Evolutionary conservation across 2,888 invertebrate genomes (phyloP).

Genomic region (Patella depressa): DNA sequence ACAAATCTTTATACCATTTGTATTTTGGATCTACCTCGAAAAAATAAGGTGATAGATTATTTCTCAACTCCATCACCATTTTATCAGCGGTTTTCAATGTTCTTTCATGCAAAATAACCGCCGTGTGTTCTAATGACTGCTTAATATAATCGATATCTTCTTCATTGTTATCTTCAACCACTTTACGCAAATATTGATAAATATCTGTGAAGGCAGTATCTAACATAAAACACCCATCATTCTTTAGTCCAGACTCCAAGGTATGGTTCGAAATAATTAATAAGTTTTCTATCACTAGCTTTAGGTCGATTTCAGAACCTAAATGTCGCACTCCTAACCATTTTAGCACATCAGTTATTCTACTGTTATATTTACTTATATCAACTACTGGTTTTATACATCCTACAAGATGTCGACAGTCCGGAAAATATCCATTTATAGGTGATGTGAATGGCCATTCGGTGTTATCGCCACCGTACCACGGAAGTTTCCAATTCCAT

Average conservation of each 20-base stretch:
- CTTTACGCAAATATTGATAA: neutral
- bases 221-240: neutral
- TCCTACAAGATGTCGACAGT: neutral
- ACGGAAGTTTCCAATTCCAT: neutral
- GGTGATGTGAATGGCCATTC: neutral
- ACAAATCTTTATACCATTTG: neutral
- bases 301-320: neutral
- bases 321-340: neutral
- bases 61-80: neutral
- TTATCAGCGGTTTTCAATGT: neutral
- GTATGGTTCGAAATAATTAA: neutral
- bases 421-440: neutral
- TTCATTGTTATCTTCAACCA: neutral
- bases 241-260: neutral
- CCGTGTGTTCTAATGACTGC: neutral
- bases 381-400: neutral
- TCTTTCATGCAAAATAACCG: neutral
- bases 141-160: neutral
- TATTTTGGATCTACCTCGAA: neutral
- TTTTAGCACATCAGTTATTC: neutral
- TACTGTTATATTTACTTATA: neutral
- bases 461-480: neutral
- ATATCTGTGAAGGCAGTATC: neutral
- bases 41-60: neutral
- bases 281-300: neutral